Conservation (phyloP, 2,113 vertebrate species). For the Anarrhichthys ocellatus region DNA sequence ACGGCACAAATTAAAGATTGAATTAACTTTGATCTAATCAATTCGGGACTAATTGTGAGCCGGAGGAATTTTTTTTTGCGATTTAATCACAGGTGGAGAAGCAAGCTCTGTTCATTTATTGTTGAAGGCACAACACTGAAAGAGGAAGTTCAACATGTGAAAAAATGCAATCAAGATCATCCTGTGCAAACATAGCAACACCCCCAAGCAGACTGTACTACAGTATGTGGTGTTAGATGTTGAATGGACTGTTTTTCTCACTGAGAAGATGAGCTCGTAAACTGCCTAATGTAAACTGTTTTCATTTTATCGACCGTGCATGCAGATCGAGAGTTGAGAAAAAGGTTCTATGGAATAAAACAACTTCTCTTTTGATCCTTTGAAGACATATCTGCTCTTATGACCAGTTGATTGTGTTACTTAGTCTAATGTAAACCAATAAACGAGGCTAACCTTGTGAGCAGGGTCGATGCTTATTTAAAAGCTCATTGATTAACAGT, state of each 20-base stretch:
- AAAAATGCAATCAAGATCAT: not conserved
- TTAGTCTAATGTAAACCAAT: slow-evolving; percentile 80
- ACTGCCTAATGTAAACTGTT: not conserved
- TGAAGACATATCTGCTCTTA: slow-evolving; percentile 48
- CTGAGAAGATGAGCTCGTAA: not conserved
- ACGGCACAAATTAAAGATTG: slow-evolving; percentile 66
- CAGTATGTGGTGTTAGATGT: not conserved
- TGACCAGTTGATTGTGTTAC: slow-evolving; percentile 71
- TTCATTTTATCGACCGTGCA: not conserved
- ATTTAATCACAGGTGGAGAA: slow-evolving; percentile 39
- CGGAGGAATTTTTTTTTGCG: slow-evolving; percentile 30
- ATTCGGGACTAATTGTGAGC: slow-evolving; percentile 60
- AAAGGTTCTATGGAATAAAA: not conserved
- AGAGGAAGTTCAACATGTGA: not conserved
- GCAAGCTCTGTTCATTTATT: not conserved
- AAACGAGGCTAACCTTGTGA: slow-evolving; percentile 81
- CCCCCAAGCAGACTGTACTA: not conserved
- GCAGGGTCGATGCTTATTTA: slow-evolving; percentile 85
- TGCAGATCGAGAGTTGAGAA: not conserved
- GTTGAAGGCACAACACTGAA: not conserved
- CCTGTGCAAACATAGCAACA: slow-evolving; percentile 1
- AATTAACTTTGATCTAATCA: slow-evolving; percentile 71
- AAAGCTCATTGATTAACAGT: slow-evolving; percentile 88
- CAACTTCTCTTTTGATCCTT: slow-evolving; percentile 30
- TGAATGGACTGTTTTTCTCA: not conserved